These are phyloP conservation scores for Megalonaias nervosa DNA, from an alignment of 1,140 invertebrate species.

Conservation along the genomic window DNA sequence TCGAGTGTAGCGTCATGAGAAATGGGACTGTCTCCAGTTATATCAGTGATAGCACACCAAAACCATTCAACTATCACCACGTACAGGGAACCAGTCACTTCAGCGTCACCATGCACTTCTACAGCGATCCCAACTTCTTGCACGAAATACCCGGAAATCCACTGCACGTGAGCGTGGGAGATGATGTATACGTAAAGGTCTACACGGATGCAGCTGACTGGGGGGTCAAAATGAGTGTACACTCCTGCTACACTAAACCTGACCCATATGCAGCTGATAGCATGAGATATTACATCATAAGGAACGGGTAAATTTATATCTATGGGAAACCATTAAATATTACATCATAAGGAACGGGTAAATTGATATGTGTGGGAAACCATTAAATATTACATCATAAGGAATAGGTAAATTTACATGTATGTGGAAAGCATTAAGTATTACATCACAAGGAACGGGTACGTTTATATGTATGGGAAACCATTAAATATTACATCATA, in stretches of 20 bases:
- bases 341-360: too few species aligned
- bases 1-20: conserved; percentile 16
- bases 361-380: background rate
- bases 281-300: conserved; percentile 17
- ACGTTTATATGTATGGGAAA: too few species aligned
- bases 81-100: conserved; percentile 15
- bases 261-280: background rate
- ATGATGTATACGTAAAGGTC: conserved; percentile 19
- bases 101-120: conserved; percentile 4
- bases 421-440: too few species aligned
- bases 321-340: too few species aligned
- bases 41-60: too few species aligned
- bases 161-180: conserved; percentile 4
- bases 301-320: background rate
- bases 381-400: background rate
- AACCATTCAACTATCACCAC: background rate
- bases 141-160: conserved; percentile 1
- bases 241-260: conserved; percentile 23
- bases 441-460: too few species aligned
- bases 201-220: conserved; percentile 15
- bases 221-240: conserved; percentile 16
- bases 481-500: too few species aligned
- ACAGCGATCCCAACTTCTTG: conserved; percentile 17
- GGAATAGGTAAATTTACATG: background rate
- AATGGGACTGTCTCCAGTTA: conserved; percentile 7